Evolutionary conservation across 2,113 vertebrate species (phyloP), one percentile per base, ranked within the genome.

Genomic region (Cephalopholis sonnerati): DNA sequence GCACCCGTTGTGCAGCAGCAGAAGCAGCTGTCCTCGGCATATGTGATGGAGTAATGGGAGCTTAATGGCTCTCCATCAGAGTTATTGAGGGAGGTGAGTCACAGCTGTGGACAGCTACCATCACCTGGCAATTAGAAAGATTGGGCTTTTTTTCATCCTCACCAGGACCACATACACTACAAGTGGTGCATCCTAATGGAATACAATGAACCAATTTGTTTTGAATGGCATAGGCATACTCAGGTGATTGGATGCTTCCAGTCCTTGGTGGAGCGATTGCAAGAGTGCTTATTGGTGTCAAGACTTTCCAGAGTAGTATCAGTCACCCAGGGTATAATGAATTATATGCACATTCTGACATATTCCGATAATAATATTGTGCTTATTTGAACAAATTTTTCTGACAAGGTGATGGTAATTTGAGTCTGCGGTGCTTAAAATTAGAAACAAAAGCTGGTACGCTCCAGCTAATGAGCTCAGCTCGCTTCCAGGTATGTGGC

Each of bases 31-130:
- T 85, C 67, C 72, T 32, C 20, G 1, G 51, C 54, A 77, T 78
- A 75, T 87, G 81, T 55, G 79, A 91, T 69, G 77, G 63, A 73
- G 77, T 86, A 92, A 91, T 87, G 51, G 83, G 69, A 88, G 68
- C 83, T 76, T 90, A 85, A 93, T 87, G 48, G 86, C 87, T 84
- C 69, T 84, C 77, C 78, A 24, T 85, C 63, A 13, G 83, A 51
- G 77, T 83, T 77, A 58, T 79, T 72, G 73, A 80, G 70, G 75
- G 74, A 75, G 69, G 78, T 82, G 90, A 89, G 74, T 88, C 79
- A 82, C 79, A 83, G 82, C 78, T 88, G 79, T 76, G 66, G 79
- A 92, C 77, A 71, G 74, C 81, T 71, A 79, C 67, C 76, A 51
- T 81, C 74, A 78, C 85, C 73, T 83, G 76, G 63, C 57, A 74